Base-by-base conservation (phyloP, 1,140 invertebrate genomes). In the Aphaenogaster ashmeadi region DNA sequence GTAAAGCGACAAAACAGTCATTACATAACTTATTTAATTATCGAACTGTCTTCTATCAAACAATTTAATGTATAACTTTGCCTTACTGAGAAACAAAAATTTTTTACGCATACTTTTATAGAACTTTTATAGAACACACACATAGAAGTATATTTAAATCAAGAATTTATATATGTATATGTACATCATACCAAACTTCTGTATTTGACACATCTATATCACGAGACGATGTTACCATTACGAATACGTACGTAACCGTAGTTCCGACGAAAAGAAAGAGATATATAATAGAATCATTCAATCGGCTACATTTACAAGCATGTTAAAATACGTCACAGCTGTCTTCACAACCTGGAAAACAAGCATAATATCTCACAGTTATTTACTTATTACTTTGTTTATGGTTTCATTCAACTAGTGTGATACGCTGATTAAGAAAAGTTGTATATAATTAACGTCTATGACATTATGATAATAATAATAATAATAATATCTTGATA, bases 271-370 rank as follows among this genome's bases (percentile, higher is more conserved):
- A 4, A 60, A 64, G 3, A 36, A 47, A 13, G 7, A 50, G 2
- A 47, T 64, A 47, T 36, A 33, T 7, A 66, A 89, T 75, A 47
- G 85, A 88, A 41, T 88, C 85, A n/a, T 69, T 79, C 9, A 81
- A 1, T n/a, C 47, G 5, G 78, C 66, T 27, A 87, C 44, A 2
- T 79, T 89, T 77, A 71, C 81, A 62, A 91, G 60, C 69, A 92
- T 90, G 74, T 91, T 91, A 15, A 92, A 88, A 87, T 93, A 92
- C 3, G 90, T 88, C n/a, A 88, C 89, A n/a, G 92, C 85, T 69
- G 90, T 91, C 69, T 91, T 92, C 1, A 92, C 79, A 1, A 92
- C 85, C 92, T 93, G 50, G n/a, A 72, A 67, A 50, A 69, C n/a
- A 7, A 47, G 3, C 15, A 71, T 21, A 38, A 80, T 21, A 56